Evolutionary conservation across 2,888 invertebrate genomes (phyloP), one percentile per base, ranked within the genome.

Genomic region (Esperia sulphurella): DNA sequence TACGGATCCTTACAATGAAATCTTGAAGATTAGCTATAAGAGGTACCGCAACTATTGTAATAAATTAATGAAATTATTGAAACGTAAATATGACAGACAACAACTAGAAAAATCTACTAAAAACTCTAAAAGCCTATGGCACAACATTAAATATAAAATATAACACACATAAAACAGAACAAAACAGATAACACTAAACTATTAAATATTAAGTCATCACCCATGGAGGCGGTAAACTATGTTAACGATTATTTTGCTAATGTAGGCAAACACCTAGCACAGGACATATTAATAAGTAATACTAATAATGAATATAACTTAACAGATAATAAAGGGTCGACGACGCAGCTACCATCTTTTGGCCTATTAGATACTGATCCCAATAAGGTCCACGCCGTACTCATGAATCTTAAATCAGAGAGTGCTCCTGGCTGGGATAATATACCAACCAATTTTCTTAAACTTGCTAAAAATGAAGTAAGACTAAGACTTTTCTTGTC

Each of bases 21-120:
- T 43, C 2, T n/a, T 43, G 12, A 46, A 39, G n/a, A 39, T 46
- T 28, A 49, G 45, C 7, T 49, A 45, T 30, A 41, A 2, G 9
- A 39, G 49, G 37, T 49, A 49, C 21, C 37, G 45, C 7, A 48
- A 49, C 14, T 45, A 35, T 37, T 49, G 49, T 13, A 49, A 49
- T 14, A 45, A 43, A 9, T 13, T 46, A 12, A 43, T 46, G 8
- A 50, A 43, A 39, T 46, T 43, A 39, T 21, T 50, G 8, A 50
- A 50, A 39, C 21, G 43, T 8, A 33, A 35, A 28, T 50, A 46
- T 43, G 50, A 50, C 1, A 46, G 28, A 28, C 13, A 46, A 37
- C 29, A 10, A 41, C 29, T 49, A 3, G 8, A 7, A 9, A 29
- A 8, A 12, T 33, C 41, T n/a, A 28, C 21, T 6, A 45, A 41